These are phyloP conservation scores for Drosophila mulleri DNA, from an alignment of 2,888 invertebrate genomes.

Conservation along the genomic window DNA sequence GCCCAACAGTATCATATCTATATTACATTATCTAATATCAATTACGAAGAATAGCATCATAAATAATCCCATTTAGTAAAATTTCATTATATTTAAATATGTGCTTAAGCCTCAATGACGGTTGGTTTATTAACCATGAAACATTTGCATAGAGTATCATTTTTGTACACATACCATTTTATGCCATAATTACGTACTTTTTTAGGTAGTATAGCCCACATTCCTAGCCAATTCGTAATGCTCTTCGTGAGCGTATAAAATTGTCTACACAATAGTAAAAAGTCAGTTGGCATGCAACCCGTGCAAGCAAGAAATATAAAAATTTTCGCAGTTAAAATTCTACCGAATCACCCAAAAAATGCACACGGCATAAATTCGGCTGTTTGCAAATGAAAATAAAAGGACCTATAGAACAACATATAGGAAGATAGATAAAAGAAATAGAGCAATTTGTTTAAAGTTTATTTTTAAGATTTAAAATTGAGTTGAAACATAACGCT, in stretches of 20 bases:
- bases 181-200: not conserved
- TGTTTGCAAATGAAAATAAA: not conserved
- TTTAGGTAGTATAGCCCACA: not conserved
- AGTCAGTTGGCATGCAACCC: slow-evolving; percentile 18
- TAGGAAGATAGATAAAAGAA: not conserved
- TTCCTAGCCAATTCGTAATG: not conserved
- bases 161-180: not conserved
- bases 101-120: not conserved
- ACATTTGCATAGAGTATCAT: not conserved
- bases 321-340: slow-evolving; percentile 22
- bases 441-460: not conserved
- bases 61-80: not conserved
- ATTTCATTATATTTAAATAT: not conserved
- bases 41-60: too few relatives aligned
- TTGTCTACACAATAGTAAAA: slow-evolving; percentile 26
- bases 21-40: too few relatives aligned
- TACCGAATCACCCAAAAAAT: slow-evolving; percentile 18
- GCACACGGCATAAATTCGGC: slow-evolving; percentile 16
- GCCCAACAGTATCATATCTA: too few relatives aligned
- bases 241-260: slow-evolving; percentile 2
- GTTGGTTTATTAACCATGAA: not conserved
- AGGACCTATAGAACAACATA: not conserved
- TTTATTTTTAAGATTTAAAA: not conserved
- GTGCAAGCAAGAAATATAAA: slow-evolving; percentile 31
- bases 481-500: not conserved